phyloP scores from a whole-genome alignment of 2,888 invertebrate genomes.

The Myopa tessellatipennis region DNA sequence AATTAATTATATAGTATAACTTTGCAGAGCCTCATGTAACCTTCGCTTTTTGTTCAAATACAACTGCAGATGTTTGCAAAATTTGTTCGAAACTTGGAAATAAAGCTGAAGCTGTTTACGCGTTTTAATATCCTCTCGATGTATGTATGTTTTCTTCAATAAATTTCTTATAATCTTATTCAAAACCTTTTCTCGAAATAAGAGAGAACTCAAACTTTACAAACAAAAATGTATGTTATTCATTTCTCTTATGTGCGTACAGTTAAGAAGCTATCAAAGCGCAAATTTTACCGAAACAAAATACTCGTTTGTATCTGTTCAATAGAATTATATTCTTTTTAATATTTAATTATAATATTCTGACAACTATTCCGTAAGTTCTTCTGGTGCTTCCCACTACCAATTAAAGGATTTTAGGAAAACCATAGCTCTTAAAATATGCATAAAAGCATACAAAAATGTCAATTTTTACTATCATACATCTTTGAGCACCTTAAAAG shows the following conservation, averaged over 20 bases:
- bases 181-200: no score
- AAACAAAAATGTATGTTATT: no score
- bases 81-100: no score
- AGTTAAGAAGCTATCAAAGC: background rate
- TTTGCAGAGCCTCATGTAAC: constrained; percentile 9
- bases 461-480: background rate
- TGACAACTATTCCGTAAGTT: background rate
- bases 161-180: no score
- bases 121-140: no score
- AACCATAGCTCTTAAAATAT: background rate
- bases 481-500: constrained; percentile 1
- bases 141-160: no score
- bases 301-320: background rate
- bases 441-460: no score
- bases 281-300: background rate
- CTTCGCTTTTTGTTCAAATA: background rate
- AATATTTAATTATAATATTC: no score
- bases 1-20: background rate
- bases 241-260: background rate
- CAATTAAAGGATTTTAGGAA: background rate
- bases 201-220: no score
- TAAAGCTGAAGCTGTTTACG: no score
- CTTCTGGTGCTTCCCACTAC: background rate
- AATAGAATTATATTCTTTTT: no score
- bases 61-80: background rate